Conservation (phyloP, 30 jellyfish, hydroid and myxozoan species). For the Hydra vulgaris region DNA sequence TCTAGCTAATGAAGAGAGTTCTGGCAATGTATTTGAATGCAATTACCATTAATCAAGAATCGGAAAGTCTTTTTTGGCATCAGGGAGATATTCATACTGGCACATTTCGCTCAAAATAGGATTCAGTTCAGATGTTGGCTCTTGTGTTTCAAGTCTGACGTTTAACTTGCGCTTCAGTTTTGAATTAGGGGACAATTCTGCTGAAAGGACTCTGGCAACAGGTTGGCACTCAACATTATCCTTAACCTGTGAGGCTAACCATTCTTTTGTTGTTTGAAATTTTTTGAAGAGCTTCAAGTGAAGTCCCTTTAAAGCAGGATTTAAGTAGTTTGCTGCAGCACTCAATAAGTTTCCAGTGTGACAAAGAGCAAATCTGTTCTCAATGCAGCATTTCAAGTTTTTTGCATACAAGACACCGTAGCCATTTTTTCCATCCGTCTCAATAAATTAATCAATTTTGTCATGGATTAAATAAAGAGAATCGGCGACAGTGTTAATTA, state of each 20-base stretch:
- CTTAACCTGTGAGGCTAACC: neutral
- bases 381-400: neutral
- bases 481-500: neutral
- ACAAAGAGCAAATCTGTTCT: neutral
- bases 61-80: too few species aligned
- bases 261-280: neutral
- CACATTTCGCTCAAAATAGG: neutral
- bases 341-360: neutral
- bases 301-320: neutral
- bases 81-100: too few species aligned
- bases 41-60: too few species aligned
- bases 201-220: neutral
- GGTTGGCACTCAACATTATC: neutral
- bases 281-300: neutral
- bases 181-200: neutral
- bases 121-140: neutral
- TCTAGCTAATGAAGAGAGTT: too few species aligned
- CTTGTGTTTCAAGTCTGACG: neutral
- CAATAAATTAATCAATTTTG: neutral
- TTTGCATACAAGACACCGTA: neutral
- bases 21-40: too few species aligned
- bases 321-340: neutral
- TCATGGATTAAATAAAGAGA: neutral
- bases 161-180: neutral
- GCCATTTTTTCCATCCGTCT: neutral